Evolutionary conservation across 2,888 invertebrate species (phyloP).

Genomic region (Drosophila atripex): DNA sequence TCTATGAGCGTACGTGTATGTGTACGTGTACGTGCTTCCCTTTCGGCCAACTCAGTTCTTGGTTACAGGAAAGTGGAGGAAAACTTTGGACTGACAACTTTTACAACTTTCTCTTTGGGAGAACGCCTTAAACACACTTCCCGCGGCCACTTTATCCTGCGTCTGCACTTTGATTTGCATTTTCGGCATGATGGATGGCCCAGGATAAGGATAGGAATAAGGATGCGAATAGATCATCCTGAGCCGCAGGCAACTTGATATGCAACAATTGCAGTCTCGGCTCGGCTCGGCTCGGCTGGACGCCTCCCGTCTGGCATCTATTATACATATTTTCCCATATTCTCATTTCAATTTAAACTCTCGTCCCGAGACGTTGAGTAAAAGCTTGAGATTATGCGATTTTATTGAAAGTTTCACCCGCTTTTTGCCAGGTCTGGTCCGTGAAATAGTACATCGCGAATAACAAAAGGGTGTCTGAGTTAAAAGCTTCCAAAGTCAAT

Average conservation of each 20-base stretch:
- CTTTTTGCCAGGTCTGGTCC: not conserved
- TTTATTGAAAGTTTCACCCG: not conserved
- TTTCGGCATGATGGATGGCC: constrained; percentile 51
- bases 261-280: constrained; percentile 36
- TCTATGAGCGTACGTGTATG: too few relatives aligned
- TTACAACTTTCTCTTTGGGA: constrained; percentile 61
- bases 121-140: constrained; percentile 54
- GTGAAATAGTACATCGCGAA: not conserved
- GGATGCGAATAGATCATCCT: constrained; percentile 8
- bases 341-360: constrained; percentile 21
- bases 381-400: not conserved
- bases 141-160: not conserved
- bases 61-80: constrained; percentile 51
- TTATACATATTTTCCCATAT: constrained; percentile 15
- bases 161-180: constrained; percentile 57
- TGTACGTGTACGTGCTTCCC: constrained; percentile 18
- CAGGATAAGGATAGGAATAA: not conserved
- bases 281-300: not conserved
- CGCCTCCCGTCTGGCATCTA: constrained; percentile 2
- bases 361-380: not conserved
- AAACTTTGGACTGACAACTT: constrained; percentile 52
- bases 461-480: not conserved
- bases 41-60: constrained; percentile 58
- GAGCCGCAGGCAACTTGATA: constrained; percentile 20
- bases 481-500: not conserved